Percentiles rank a stretch among this genome's conserved stretches.
Conservation (phyloP, 2,888 invertebrate species). For the Mesopsocus fuscifrons region DNA sequence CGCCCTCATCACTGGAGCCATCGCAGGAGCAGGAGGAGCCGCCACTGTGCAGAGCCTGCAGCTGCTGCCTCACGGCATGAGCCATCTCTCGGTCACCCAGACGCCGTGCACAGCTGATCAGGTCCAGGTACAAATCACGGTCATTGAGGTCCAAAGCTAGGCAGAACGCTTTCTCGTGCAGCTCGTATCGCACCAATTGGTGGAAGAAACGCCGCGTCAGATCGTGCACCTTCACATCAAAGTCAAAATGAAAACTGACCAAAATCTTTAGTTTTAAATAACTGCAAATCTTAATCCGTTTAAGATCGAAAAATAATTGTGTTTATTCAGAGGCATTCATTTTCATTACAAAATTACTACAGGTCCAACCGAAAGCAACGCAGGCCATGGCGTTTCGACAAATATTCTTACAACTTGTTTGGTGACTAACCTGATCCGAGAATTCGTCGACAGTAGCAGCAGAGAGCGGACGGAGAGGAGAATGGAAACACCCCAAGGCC, state of each 20-base stretch:
- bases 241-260: too few relatives aligned
- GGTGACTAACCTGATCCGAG: constrained; percentile 38
- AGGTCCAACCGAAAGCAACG: too few relatives aligned
- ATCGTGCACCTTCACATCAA: constrained; percentile 45
- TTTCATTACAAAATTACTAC: too few relatives aligned
- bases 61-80: constrained; percentile 44
- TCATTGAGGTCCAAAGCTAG: constrained; percentile 70
- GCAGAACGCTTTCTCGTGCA: constrained; percentile 64
- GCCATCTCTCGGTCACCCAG: constrained; percentile 41
- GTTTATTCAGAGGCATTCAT: too few relatives aligned
- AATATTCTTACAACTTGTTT: too few relatives aligned
- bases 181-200: constrained; percentile 57
- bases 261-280: too few relatives aligned
- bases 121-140: constrained; percentile 72
- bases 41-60: constrained; percentile 17
- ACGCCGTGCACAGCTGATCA: constrained; percentile 49
- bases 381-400: too few relatives aligned
- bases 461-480: constrained; percentile 43
- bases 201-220: constrained; percentile 76
- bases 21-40: constrained; percentile 15
- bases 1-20: constrained; percentile 13
- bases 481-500: constrained; percentile 63
- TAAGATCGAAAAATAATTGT: too few relatives aligned
- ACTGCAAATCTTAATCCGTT: too few relatives aligned
- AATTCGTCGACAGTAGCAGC: constrained; percentile 50